These are phyloP conservation scores for Salpingus planirostris DNA, from an alignment of 2,888 invertebrate genomes.

Conservation along the genomic window DNA sequence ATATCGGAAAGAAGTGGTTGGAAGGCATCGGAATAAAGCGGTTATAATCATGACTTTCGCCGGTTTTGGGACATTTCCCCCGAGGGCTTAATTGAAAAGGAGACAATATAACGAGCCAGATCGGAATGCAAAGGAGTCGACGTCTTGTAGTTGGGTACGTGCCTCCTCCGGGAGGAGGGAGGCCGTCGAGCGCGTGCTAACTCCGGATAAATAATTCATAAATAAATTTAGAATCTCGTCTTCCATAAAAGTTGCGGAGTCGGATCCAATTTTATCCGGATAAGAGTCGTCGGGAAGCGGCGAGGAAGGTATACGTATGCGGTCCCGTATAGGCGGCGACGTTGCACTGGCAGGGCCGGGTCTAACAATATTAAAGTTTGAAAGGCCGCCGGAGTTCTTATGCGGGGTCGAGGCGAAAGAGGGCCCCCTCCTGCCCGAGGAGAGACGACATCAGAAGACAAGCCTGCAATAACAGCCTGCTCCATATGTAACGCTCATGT, in stretches of 20 bases:
- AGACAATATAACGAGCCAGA: no score
- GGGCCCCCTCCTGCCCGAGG: conserved; percentile 11
- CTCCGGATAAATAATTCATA: conserved; percentile 18
- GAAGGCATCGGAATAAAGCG: no score
- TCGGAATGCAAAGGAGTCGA: no score
- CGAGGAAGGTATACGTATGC: conserved; percentile 3
- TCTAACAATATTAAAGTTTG: conserved; percentile 26
- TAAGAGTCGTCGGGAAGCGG: conserved; percentile 11
- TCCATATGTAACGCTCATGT: conserved; percentile 44
- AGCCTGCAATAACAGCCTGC: conserved; percentile 38
- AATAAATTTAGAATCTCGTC: conserved; percentile 20
- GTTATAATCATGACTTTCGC: no score
- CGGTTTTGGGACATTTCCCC: no score
- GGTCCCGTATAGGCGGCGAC: conserved; percentile 4
- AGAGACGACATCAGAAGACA: conserved; percentile 14
- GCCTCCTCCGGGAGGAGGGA: no score
- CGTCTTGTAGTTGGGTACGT: no score
- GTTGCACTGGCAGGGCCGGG: conserved; percentile 2
- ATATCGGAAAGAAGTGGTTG: no score
- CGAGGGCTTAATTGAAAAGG: no score
- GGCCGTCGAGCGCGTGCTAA: conserved; percentile 12
- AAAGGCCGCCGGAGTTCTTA: conserved; percentile 17
- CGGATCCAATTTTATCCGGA: conserved; percentile 17
- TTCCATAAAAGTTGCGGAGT: conserved; percentile 17
- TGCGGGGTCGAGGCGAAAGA: conserved; percentile 14